Percentiles rank a stretch among this genome's conserved stretches.
phyloP scores from a whole-genome alignment of 2,888 invertebrate genomes.

The Polymixis lichenea region DNA sequence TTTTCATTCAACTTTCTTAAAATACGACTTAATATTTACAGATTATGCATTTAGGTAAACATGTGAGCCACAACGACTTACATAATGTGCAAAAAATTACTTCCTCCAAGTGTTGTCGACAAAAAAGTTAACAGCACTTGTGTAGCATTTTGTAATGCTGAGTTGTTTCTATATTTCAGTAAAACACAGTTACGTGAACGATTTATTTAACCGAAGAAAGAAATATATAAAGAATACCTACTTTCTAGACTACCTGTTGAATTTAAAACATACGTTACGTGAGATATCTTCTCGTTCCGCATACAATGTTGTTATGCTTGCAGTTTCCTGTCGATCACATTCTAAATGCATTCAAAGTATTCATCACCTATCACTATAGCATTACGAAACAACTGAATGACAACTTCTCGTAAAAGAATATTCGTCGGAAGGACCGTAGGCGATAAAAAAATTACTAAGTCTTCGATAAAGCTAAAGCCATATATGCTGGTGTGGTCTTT shows the following conservation, averaged over 20 bases:
- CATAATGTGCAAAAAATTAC: conserved; percentile 36
- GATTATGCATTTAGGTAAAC: conserved; percentile 46
- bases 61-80: conserved; percentile 40
- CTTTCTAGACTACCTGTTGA: conserved; percentile 81
- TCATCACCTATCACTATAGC: conserved; percentile 7
- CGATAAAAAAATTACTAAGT: no score
- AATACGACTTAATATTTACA: conserved; percentile 18
- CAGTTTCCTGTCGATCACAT: conserved; percentile 53
- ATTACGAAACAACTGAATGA: neutral
- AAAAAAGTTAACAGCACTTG: conserved; percentile 37
- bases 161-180: conserved; percentile 40
- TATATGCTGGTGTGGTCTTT: no score
- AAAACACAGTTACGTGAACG: conserved; percentile 69
- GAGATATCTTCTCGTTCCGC: conserved; percentile 63
- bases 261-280: conserved; percentile 80
- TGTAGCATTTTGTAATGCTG: conserved; percentile 45
- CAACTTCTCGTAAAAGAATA: neutral
- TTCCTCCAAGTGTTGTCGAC: conserved; percentile 16
- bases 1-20: conserved; percentile 24
- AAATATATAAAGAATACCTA: conserved; percentile 54
- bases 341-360: conserved; percentile 42
- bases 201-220: conserved; percentile 62
- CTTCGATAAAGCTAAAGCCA: neutral
- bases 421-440: no score
- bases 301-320: conserved; percentile 47